A percentile compares a stretch with the other conserved stretches of the same genome.
phyloP scores from a whole-genome alignment of 2,888 invertebrate genomes.

The Tetanocera ferruginea region DNA sequence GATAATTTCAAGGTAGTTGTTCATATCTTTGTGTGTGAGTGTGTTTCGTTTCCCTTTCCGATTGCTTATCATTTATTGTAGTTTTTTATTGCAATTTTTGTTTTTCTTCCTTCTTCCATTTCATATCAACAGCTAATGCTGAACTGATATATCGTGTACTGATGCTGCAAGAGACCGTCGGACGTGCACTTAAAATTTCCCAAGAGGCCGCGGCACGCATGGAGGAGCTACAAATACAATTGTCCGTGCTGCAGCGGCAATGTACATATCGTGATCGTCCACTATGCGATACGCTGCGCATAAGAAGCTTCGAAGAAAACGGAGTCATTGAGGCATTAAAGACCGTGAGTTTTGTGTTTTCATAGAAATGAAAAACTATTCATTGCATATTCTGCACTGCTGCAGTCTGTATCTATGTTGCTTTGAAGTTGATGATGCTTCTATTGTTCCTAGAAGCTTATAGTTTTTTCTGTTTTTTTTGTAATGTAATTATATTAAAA shows the following conservation, averaged over 20 bases:
- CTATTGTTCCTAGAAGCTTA: not conserved
- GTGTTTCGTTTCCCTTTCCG: not conserved
- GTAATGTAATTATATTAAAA: not conserved
- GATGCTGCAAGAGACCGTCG: slow-evolving; percentile 68
- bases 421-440: not conserved
- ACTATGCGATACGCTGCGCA: slow-evolving; percentile 82
- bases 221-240: slow-evolving; percentile 70
- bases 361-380: not conserved
- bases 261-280: slow-evolving; percentile 79
- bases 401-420: not conserved
- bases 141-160: slow-evolving; percentile 69
- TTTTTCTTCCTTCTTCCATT: slow-evolving; percentile 28
- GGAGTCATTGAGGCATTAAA: slow-evolving; percentile 69
- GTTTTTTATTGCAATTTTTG: slow-evolving; percentile 15
- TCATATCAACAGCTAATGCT: slow-evolving; percentile 60
- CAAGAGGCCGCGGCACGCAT: slow-evolving; percentile 69
- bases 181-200: slow-evolving; percentile 67
- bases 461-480: slow-evolving; percentile 38
- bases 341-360: slow-evolving; percentile 60
- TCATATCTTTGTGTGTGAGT: not conserved
- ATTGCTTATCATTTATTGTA: not conserved
- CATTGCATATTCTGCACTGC: not conserved
- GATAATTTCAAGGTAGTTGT: too few relatives aligned
- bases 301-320: slow-evolving; percentile 76
- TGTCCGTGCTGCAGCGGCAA: slow-evolving; percentile 72